Evolutionary conservation across 2,113 vertebrate species (phyloP).

Genomic region (Oreotrochilus melanogaster): DNA sequence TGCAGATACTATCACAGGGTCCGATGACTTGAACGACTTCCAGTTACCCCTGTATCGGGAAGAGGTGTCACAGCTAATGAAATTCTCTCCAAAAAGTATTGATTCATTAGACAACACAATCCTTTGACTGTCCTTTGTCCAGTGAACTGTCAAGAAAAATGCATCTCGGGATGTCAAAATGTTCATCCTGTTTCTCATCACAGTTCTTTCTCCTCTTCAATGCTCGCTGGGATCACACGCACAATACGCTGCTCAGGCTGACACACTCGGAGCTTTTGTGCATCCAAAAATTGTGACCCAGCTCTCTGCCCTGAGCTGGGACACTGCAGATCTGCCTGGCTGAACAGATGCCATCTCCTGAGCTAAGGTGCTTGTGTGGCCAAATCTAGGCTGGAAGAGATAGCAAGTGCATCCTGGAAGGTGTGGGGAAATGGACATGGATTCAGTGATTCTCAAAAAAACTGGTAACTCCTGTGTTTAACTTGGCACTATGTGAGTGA

Average conservation of each 20-base stretch:
- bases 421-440: neutral
- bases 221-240: neutral
- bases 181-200: constrained; percentile 34
- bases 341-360: neutral
- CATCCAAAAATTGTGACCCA: neutral
- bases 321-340: neutral
- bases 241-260: fast-evolving
- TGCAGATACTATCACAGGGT: constrained; percentile 44
- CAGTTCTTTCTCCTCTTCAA: constrained; percentile 6
- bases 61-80: constrained; percentile 73
- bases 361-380: neutral
- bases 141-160: constrained; percentile 43
- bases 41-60: constrained; percentile 56
- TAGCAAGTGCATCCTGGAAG: neutral
- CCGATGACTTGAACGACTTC: constrained; percentile 74
- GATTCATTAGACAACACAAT: constrained; percentile 67
- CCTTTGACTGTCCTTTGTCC: constrained; percentile 60
- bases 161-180: constrained; percentile 35
- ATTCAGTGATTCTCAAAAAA: neutral
- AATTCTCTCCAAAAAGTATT: constrained; percentile 77
- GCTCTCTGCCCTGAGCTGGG: neutral
- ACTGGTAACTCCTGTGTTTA: neutral
- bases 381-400: neutral
- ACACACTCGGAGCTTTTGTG: neutral
- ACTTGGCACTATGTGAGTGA: neutral